Evolutionary conservation across 2,113 vertebrate genomes (phyloP).

Genomic region (Lontra canadensis): DNA sequence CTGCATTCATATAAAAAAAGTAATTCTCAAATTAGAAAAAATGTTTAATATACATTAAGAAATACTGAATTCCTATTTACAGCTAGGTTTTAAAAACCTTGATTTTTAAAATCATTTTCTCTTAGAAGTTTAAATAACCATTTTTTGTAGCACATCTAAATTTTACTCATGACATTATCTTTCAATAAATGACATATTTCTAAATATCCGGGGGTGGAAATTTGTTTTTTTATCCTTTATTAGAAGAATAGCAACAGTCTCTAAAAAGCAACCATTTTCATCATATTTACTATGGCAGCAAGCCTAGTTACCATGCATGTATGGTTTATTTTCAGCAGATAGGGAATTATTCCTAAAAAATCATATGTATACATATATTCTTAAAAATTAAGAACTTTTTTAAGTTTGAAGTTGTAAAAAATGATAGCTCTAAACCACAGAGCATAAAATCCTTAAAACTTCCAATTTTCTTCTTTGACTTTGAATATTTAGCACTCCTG

Average conservation of each 20-base stretch:
- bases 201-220: neutral
- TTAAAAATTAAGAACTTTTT: neutral
- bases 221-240: neutral
- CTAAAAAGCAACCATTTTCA: neutral
- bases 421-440: neutral
- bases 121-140: neutral
- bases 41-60: neutral
- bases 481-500: neutral
- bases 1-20: neutral
- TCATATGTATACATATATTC: neutral
- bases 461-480: neutral
- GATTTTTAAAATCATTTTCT: neutral
- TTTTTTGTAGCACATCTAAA: neutral
- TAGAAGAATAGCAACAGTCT: neutral
- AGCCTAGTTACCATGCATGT: neutral
- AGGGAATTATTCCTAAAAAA: slow-evolving; percentile 18
- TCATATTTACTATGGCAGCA: neutral
- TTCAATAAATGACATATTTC: neutral
- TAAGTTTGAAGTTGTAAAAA: neutral
- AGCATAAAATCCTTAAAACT: neutral
- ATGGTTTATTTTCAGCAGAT: neutral
- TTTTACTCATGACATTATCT: neutral
- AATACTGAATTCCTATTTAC: neutral
- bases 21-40: neutral
- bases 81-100: neutral